Evolutionary conservation across 2,797 vertebrate species (phyloP), one percentile per base, ranked within the genome.

Genomic region (Chrosomus eos): DNA sequence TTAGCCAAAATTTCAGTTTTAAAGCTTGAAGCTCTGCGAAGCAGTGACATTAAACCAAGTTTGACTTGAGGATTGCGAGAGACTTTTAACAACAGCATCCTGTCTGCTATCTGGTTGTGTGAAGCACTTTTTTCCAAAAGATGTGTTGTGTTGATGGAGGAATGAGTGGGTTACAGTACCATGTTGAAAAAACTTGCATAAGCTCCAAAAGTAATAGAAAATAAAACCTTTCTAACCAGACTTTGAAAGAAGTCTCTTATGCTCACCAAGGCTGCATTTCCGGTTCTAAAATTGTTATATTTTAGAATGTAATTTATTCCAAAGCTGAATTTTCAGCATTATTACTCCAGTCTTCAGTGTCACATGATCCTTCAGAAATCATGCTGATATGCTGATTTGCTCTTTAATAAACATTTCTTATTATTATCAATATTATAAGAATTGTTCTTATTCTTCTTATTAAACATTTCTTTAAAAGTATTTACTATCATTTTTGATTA

Each of bases 91-190:
- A 79, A 67, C 58, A 71, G 36, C 62, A 80, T 70, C 19, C 53
- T 64, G 31, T 84, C 77, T 76, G 51, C 76, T 18, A 16, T 71
- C 31, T 76, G 60, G 51, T 38, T 40, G 23, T 19, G 43, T 51
- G 19, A 58, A 80, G 8, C 28, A 51, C 43, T 43, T 80, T 80
- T 68, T 81, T 70, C 53, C 53, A 78, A 48, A 14, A 76, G 53
- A 26, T 16, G 16, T 45, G 45, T 19, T 67, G 33, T 84, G 51
- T 70, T 87, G 26, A 26, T 26, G 21, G 40, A 58, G 8, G 28
- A 53, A 60, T 0, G 5, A 70, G 36, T 68, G 62, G 48, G 58
- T 5, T 64, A 70, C 33, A 55, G 74, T 72, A 14, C 10, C 3
- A 9, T 23, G 26, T 23, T 60, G 36, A 81, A 81, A 45, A n/a